Base-by-base conservation (phyloP, 2,888 invertebrate genomes). In the Pecten maximus region DNA sequence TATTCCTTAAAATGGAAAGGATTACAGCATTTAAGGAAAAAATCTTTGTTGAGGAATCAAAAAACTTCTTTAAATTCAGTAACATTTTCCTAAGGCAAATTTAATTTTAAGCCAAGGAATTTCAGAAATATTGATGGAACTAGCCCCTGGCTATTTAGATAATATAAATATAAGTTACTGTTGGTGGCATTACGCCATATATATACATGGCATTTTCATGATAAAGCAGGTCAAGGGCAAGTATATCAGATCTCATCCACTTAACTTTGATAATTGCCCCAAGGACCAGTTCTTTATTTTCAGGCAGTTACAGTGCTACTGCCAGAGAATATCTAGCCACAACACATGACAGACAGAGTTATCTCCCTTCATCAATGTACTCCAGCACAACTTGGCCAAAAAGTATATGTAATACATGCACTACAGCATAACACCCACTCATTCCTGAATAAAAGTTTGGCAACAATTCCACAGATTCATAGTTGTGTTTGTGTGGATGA, bases 281-380 rank as follows among this genome's bases (percentile, higher is more conserved):
- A 6, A 2, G 23, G 48, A 2, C 48, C n/a, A 23, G 23, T n/a
- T 60, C 60, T 60, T 23, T n/a, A 23, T 60, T 44, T 6, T 44
- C 12, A 12, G 12, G 44, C 44, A 44, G 44, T 44, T 10, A 6
- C 6, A 10, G 60, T 60, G n/a, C 44, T 60, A 60, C 60, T 60
- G 60, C 60, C 60, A 60, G 60, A 28, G 28, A 60, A 23, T 19
- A 19, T 54, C 19, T 19, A 54, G 10, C 0, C 74, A 74, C 74
- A 74, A 8, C 0, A 74, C 35, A 74, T 74, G 74, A 74, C 74
- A 74, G 74, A 8, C 74, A 74, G 74, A 74, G 74, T 74, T 74
- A 74, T 74, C 74, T 74, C 74, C 74, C 74, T 28, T 74, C 74
- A 28, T 35, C 74, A 74, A 74, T 74, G 74, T 35, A 74, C 28